Conservation (phyloP, 2,888 invertebrate species). For the Heliothis peltigera region DNA sequence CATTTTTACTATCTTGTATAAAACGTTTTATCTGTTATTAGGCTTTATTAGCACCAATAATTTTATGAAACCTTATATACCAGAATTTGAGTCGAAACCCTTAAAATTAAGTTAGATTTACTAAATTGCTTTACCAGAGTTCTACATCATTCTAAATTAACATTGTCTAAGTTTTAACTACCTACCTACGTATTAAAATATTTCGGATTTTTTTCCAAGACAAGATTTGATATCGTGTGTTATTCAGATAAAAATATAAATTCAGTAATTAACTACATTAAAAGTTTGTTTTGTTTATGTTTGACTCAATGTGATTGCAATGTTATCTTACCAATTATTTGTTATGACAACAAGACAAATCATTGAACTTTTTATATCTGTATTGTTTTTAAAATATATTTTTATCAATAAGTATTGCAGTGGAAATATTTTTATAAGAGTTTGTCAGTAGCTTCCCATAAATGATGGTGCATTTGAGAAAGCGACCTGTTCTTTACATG, state of each 20-base stretch:
- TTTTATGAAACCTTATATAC: neutral
- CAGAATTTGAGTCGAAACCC: constrained; percentile 11
- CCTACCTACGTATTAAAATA: neutral
- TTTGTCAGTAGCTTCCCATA: too few species aligned
- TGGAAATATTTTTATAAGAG: neutral
- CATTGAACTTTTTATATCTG: constrained; percentile 38
- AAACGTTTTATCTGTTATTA: neutral
- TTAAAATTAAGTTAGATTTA: constrained; percentile 2
- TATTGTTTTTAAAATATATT: neutral
- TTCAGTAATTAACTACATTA: neutral
- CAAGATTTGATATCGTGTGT: neutral
- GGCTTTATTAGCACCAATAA: neutral
- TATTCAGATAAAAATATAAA: constrained; percentile 5
- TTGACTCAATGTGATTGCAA: constrained; percentile 8
- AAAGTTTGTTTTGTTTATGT: constrained; percentile 8
- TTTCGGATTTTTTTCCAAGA: neutral
- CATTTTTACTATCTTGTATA: too few species aligned
- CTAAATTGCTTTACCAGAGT: constrained; percentile 1
- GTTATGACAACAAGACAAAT: constrained; percentile 28
- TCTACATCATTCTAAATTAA: neutral
- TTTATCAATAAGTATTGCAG: constrained; percentile 9
- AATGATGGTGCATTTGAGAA: too few species aligned
- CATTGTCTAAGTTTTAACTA: neutral
- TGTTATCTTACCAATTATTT: constrained; percentile 27
- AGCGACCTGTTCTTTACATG: too few species aligned